Conservation (phyloP, 2,888 invertebrate genomes). For the Metellina segmentata region DNA sequence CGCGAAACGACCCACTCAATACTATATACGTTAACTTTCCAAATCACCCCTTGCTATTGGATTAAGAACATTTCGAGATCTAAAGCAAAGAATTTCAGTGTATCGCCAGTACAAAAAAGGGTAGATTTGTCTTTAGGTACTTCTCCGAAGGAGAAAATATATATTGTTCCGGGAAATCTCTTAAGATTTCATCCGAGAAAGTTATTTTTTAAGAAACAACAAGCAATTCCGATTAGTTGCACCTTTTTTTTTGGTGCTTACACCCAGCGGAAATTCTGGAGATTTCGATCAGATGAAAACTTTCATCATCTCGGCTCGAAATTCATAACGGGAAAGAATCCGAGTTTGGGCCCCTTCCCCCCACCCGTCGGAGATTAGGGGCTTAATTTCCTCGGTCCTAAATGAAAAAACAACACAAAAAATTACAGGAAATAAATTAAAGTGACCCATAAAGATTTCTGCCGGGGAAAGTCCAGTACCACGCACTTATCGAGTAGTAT, state of each 20-base stretch:
- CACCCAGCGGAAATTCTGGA: background rate
- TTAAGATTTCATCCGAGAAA: background rate
- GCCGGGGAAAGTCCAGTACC: background rate
- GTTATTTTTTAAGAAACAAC: background rate
- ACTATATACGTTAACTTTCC: too few species aligned
- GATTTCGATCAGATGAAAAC: background rate
- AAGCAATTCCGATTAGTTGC: background rate
- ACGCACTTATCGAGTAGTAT: conserved; percentile 58
- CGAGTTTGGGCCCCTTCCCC: background rate
- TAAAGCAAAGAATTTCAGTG: too few species aligned
- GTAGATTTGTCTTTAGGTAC: background rate
- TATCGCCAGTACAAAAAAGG: too few species aligned
- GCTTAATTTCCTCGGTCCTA: background rate
- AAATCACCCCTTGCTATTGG: too few species aligned
- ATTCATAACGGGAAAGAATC: background rate
- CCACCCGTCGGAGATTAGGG: background rate
- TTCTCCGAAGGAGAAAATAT: background rate
- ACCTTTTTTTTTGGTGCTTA: background rate
- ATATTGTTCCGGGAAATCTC: background rate
- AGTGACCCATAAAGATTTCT: background rate
- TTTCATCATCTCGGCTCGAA: background rate
- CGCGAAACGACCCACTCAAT: too few species aligned
- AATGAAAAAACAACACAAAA: background rate
- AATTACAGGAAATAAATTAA: background rate
- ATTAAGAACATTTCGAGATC: too few species aligned